Percentiles rank a stretch among this genome's conserved stretches.
Conservation (phyloP, 1,140 invertebrate genomes). For the Yoshiicerus persimilis region DNA sequence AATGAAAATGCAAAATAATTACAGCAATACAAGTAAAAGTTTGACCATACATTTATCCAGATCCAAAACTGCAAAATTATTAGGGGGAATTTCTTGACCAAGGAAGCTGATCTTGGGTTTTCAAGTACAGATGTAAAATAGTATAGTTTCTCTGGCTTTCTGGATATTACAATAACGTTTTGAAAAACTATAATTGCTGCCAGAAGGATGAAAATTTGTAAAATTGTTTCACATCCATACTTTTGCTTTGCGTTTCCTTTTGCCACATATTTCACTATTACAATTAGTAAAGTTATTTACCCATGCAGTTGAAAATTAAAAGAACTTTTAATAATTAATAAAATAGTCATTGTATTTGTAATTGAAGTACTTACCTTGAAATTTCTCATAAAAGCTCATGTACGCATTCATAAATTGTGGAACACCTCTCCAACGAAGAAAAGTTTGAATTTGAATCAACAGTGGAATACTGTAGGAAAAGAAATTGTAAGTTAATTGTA, state of each 20-base stretch:
- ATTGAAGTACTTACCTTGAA: not conserved
- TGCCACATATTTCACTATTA: not conserved
- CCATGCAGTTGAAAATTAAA: not conserved
- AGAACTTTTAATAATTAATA: too few species aligned
- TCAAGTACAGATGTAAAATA: constrained; percentile 17
- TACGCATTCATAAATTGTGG: constrained; percentile 16
- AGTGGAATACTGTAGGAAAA: not conserved
- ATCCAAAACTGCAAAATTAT: not conserved
- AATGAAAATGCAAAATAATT: not conserved
- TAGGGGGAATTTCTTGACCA: not conserved
- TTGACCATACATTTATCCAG: not conserved
- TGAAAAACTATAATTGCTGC: not conserved
- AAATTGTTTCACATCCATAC: not conserved
- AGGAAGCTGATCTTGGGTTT: not conserved
- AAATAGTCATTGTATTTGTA: not conserved
- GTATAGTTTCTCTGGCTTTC: not conserved
- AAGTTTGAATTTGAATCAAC: not conserved
- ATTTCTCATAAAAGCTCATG: not conserved
- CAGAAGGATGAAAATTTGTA: not conserved
- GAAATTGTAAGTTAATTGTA: not conserved
- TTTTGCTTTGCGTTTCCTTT: not conserved
- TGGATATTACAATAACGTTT: not conserved
- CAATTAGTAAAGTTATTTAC: not conserved
- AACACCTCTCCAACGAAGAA: not conserved
- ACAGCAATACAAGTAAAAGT: not conserved